phyloP scores from a whole-genome alignment of 2,888 invertebrate genomes.

The Cloeon dipterum region DNA sequence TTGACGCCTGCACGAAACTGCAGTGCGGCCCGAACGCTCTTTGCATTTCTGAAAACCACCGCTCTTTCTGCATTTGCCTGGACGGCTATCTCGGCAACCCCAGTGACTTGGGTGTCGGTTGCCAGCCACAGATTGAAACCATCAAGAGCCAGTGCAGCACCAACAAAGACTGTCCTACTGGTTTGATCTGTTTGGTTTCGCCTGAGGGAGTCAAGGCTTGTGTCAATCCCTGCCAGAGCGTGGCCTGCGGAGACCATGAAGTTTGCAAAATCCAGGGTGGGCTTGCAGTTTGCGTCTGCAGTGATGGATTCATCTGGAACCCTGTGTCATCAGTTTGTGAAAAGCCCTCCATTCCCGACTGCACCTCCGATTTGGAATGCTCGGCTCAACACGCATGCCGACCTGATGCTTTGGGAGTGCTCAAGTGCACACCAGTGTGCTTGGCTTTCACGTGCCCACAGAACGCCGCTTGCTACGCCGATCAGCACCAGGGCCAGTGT shows the following conservation, averaged over 20 bases:
- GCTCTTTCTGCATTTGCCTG: slow-evolving; percentile 65
- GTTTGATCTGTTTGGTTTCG: slow-evolving; percentile 41
- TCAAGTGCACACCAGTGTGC: slow-evolving; percentile 61
- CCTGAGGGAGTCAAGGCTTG: slow-evolving; percentile 42
- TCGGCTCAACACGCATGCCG: slow-evolving; percentile 43
- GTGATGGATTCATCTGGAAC: slow-evolving; percentile 59
- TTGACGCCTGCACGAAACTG: slow-evolving; percentile 65
- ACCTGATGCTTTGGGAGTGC: slow-evolving; percentile 63
- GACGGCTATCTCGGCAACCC: slow-evolving; percentile 67
- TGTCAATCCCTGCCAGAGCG: slow-evolving; percentile 51
- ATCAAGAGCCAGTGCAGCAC: slow-evolving; percentile 36
- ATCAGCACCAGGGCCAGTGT: slow-evolving; percentile 51
- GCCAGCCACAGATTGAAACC: slow-evolving; percentile 39
- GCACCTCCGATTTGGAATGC: slow-evolving; percentile 45
- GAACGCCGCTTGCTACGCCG: slow-evolving; percentile 58
- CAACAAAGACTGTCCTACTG: slow-evolving; percentile 46
- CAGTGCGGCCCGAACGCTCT: slow-evolving; percentile 80
- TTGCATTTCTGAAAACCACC: slow-evolving; percentile 62
- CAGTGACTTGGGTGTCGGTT: slow-evolving; percentile 52
- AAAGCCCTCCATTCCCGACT: slow-evolving; percentile 69
- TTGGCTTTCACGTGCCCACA: slow-evolving; percentile 60
- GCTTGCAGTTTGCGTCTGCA: slow-evolving; percentile 57
- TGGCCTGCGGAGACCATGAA: slow-evolving; percentile 66
- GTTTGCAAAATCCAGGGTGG: slow-evolving; percentile 43
- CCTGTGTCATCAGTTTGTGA: slow-evolving; percentile 60